phyloP scores from a whole-genome alignment of 2,797 vertebrate genomes.

The Stomatorhinus walkeri region DNA sequence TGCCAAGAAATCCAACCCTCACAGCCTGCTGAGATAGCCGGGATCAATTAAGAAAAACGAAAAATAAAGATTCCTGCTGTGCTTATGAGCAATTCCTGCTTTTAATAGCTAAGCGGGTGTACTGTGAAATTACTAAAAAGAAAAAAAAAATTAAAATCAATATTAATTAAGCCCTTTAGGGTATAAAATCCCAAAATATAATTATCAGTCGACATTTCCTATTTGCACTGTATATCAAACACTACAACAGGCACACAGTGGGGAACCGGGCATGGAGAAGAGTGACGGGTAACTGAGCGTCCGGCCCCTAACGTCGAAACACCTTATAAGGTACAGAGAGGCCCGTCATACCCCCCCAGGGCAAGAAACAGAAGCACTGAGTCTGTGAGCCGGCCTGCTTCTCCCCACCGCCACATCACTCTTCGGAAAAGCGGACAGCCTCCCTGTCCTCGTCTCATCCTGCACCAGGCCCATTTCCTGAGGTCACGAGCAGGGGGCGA shows the following conservation, averaged over 20 bases:
- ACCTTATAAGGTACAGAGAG: neutral
- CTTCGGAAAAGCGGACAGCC: neutral
- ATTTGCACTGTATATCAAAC: neutral
- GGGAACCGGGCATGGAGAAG: neutral
- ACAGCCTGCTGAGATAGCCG: neutral
- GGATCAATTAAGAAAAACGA: neutral
- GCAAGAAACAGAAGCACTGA: neutral
- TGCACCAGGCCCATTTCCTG: neutral
- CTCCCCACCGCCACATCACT: neutral
- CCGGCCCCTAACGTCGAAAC: neutral
- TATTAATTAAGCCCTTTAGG: neutral
- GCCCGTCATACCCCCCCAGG: neutral
- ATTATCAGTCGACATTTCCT: constrained; percentile 10
- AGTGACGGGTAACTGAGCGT: neutral
- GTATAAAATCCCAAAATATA: constrained; percentile 2
- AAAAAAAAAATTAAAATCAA: neutral
- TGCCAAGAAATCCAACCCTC: neutral
- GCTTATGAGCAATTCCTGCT: neutral
- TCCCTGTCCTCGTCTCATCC: neutral
- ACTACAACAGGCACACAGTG: neutral
- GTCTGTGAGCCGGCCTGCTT: neutral
- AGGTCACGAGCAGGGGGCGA: neutral
- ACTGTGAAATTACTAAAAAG: constrained; percentile 3
- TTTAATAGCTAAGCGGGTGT: neutral
- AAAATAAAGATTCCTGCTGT: neutral